These are phyloP conservation scores for Drymonia ruficornis DNA, from an alignment of 2,888 invertebrate genomes.

Conservation along the genomic window DNA sequence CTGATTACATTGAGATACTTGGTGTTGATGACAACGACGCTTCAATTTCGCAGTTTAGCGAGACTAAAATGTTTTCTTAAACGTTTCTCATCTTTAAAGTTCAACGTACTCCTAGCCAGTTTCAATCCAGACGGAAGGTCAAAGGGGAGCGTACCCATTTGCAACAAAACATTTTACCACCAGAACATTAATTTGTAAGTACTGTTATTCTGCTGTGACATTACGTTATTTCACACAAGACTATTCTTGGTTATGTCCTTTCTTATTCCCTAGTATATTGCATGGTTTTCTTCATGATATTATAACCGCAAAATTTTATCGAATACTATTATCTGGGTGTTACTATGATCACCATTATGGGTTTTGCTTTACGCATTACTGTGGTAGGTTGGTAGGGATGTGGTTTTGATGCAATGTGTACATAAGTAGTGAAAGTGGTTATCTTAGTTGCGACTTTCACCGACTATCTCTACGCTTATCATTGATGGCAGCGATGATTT, in stretches of 20 bases:
- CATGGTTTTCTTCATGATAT: conserved; percentile 23
- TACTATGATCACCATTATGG: conserved; percentile 14
- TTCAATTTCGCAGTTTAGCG: not conserved
- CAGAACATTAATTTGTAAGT: conserved; percentile 17
- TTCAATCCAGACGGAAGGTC: conserved; percentile 5
- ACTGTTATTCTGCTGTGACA: conserved; percentile 5
- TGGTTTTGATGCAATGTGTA: conserved; percentile 18
- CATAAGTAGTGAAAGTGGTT: conserved; percentile 25
- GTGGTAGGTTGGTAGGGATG: too few relatives aligned
- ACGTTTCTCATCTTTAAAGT: not conserved
- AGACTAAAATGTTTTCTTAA: not conserved
- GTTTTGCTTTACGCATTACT: conserved; percentile 18
- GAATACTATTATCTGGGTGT: conserved; percentile 11
- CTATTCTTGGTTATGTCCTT: not conserved
- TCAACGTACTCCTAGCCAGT: not conserved
- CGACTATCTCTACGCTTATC: conserved; percentile 3
- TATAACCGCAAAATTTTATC: conserved; percentile 16
- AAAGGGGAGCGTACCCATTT: conserved; percentile 9
- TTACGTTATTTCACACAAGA: not conserved
- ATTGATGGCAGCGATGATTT: conserved; percentile 1
- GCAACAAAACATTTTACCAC: conserved; percentile 6
- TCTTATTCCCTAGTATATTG: not conserved
- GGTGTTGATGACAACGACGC: conserved; percentile 1
- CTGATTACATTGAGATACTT: conserved; percentile 40
- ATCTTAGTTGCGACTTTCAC: conserved; percentile 9